phyloP scores from a whole-genome alignment of 2,797 vertebrate species.

The Enteromius afrohamiltoni region DNA sequence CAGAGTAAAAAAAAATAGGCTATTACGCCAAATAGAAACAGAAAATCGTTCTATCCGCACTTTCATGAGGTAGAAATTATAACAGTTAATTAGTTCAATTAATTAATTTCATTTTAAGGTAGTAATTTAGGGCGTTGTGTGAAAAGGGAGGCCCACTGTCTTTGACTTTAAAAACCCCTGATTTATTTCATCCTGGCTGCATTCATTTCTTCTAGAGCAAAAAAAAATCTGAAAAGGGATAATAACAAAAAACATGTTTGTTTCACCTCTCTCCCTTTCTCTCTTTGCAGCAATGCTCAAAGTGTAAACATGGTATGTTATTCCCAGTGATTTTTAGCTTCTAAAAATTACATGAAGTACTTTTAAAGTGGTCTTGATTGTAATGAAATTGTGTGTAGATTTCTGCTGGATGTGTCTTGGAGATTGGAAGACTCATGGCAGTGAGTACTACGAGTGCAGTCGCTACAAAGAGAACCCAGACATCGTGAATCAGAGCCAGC shows the following conservation, averaged over 20 bases:
- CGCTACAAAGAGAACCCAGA: constrained; percentile 99
- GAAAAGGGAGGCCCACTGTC: too few relatives aligned
- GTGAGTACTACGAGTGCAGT: constrained; percentile 99
- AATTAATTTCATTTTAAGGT: too few relatives aligned
- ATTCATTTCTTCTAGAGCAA: neutral
- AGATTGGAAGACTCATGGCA: constrained; percentile 99
- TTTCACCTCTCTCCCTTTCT: neutral
- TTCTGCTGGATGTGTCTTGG: constrained; percentile 99
- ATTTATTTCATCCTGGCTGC: too few relatives aligned
- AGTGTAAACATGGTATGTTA: constrained; percentile 96
- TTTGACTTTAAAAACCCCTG: too few relatives aligned
- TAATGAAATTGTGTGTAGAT: constrained; percentile 74
- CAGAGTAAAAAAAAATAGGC: too few relatives aligned
- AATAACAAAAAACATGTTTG: neutral
- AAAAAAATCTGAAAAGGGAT: neutral
- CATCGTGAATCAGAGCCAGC: constrained; percentile 99
- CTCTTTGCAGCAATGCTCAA: constrained; percentile 93
- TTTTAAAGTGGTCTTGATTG: neutral
- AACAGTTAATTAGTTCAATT: too few relatives aligned
- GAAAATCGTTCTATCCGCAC: too few relatives aligned
- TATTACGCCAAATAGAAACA: too few relatives aligned
- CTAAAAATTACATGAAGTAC: neutral
- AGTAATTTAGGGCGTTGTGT: too few relatives aligned
- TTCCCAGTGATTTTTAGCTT: neutral
- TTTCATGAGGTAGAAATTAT: too few relatives aligned